phyloP scores from a whole-genome alignment of 2,113 vertebrate genomes.

The Mobula birostris region DNA sequence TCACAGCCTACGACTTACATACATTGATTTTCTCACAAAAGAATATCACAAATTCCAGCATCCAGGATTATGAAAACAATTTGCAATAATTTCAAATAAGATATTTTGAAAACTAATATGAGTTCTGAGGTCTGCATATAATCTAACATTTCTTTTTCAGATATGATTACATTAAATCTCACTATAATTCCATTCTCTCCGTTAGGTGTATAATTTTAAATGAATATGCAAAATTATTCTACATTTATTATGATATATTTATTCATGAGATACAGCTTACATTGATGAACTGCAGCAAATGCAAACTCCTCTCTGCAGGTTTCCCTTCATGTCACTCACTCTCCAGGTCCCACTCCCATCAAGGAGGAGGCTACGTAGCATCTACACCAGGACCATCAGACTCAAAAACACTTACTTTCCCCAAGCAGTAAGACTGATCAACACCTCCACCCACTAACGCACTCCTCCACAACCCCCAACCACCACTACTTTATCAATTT shows the following conservation, averaged over 20 bases:
- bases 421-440: too few relatives aligned
- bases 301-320: not conserved
- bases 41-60: not conserved
- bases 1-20: not conserved
- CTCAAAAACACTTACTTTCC: too few relatives aligned
- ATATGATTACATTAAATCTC: not conserved
- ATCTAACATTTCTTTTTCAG: constrained; percentile 8
- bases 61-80: not conserved
- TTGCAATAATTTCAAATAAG: not conserved
- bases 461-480: too few relatives aligned
- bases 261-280: not conserved
- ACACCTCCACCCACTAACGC: too few relatives aligned
- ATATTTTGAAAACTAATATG: not conserved
- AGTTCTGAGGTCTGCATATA: not conserved
- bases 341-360: too few relatives aligned
- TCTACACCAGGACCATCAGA: too few relatives aligned
- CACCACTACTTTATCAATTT: too few relatives aligned
- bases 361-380: too few relatives aligned
- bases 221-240: constrained; percentile 28
- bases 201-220: not conserved
- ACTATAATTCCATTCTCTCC: not conserved
- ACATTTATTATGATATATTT: constrained; percentile 17
- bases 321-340: too few relatives aligned
- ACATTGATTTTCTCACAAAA: not conserved
- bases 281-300: not conserved